Percentiles rank a stretch among this genome's conserved stretches.
Conservation (phyloP, 2,797 vertebrate genomes). For the Manis javanica region DNA sequence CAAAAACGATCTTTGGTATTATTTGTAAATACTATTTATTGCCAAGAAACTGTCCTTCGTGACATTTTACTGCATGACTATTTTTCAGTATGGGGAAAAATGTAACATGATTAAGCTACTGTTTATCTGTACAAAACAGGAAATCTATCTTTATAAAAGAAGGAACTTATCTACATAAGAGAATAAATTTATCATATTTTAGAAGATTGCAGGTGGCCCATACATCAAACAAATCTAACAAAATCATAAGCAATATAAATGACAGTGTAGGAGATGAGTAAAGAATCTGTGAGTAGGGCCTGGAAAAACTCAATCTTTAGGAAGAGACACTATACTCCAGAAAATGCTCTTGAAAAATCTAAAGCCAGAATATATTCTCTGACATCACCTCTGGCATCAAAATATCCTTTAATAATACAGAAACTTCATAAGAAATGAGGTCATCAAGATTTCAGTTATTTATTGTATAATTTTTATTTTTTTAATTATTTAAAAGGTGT, state of each 20-base stretch:
- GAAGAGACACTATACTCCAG: background rate
- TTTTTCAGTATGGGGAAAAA: slow-evolving; percentile 21
- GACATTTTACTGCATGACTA: background rate
- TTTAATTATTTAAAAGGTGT: background rate
- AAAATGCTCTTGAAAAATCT: slow-evolving; percentile 1
- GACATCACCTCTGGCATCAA: background rate
- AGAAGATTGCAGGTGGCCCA: slow-evolving; percentile 11
- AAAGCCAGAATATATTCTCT: background rate
- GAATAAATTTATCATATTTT: slow-evolving; percentile 41
- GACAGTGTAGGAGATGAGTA: background rate
- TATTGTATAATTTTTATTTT: slow-evolving; percentile 44
- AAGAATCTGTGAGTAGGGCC: background rate
- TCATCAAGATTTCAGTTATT: background rate
- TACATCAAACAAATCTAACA: slow-evolving; percentile 25
- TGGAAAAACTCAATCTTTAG: background rate
- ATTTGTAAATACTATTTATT: slow-evolving; percentile 55
- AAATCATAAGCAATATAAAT: background rate
- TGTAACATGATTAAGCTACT: slow-evolving; percentile 56
- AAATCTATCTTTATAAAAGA: slow-evolving; percentile 35
- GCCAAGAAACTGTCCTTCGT: slow-evolving; percentile 47
- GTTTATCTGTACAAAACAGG: slow-evolving; percentile 31
- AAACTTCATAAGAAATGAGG: background rate
- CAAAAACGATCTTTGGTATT: slow-evolving; percentile 27
- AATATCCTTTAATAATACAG: background rate
- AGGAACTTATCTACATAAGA: slow-evolving; percentile 38